phyloP scores from a whole-genome alignment of 1,140 invertebrate species.

The Tetramorium simillimum region DNA sequence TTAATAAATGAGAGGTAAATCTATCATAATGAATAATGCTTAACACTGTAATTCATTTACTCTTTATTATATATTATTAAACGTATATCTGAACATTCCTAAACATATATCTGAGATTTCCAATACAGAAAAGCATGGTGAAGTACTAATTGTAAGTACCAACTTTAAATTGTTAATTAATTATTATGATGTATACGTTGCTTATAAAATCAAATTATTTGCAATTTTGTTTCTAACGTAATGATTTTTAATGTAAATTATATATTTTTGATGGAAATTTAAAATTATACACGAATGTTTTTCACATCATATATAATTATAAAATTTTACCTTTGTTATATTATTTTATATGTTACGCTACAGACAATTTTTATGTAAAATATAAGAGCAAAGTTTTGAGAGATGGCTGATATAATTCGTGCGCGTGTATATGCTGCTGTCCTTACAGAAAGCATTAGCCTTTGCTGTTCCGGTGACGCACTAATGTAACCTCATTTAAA shows the following conservation, averaged over 20 bases:
- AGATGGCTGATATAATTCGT: background rate
- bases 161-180: background rate
- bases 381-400: background rate
- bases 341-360: background rate
- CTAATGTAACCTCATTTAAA: constrained; percentile 9
- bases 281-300: background rate
- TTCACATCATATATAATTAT: background rate
- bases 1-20: background rate
- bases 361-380: background rate
- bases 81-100: background rate
- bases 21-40: background rate
- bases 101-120: background rate
- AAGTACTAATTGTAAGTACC: background rate
- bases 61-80: background rate
- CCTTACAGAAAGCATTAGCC: background rate
- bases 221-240: background rate
- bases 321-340: constrained; percentile 25
- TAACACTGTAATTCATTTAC: background rate
- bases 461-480: background rate
- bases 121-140: background rate
- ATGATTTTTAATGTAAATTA: constrained; percentile 3
- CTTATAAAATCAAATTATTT: constrained; percentile 9
- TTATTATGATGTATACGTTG: background rate
- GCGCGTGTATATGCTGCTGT: background rate
- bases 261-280: background rate